phyloP scores from a whole-genome alignment of 2,113 vertebrate genomes.

The Megatriorchis doriae region DNA sequence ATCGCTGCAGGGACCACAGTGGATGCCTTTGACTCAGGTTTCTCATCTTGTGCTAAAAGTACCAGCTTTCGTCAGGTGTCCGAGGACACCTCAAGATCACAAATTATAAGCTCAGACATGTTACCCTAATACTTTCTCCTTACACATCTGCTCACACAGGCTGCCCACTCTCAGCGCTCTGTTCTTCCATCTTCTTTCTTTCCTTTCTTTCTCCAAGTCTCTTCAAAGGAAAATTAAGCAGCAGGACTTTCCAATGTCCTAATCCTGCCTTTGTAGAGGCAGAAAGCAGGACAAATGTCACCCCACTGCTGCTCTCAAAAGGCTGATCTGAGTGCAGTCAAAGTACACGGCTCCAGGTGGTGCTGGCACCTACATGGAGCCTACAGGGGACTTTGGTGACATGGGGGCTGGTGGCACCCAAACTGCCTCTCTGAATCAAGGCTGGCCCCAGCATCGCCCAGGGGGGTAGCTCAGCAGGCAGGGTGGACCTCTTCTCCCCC shows the following conservation, averaged over 20 bases:
- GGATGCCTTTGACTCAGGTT: background rate
- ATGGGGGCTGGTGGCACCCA: background rate
- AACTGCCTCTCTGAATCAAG: accelerated
- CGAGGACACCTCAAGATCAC: background rate
- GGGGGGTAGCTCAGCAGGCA: background rate
- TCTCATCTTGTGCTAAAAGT: background rate
- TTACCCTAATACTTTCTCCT: background rate
- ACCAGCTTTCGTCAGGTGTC: background rate
- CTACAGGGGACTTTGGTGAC: accelerated
- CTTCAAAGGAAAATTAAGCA: background rate
- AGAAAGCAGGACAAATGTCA: background rate
- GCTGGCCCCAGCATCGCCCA: too few relatives aligned
- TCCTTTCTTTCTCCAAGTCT: background rate
- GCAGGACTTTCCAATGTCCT: background rate
- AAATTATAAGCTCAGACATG: background rate
- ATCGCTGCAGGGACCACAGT: accelerated
- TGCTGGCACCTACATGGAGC: background rate
- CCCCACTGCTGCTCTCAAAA: background rate
- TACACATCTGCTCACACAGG: background rate
- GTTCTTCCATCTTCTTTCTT: background rate
- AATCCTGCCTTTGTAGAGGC: background rate
- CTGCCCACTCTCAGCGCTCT: accelerated
- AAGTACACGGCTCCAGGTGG: background rate
- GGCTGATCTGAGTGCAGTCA: background rate
- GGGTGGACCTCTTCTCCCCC: background rate